phyloP scores from a whole-genome alignment of 2,797 vertebrate species.

The Sebastes miniatus region DNA sequence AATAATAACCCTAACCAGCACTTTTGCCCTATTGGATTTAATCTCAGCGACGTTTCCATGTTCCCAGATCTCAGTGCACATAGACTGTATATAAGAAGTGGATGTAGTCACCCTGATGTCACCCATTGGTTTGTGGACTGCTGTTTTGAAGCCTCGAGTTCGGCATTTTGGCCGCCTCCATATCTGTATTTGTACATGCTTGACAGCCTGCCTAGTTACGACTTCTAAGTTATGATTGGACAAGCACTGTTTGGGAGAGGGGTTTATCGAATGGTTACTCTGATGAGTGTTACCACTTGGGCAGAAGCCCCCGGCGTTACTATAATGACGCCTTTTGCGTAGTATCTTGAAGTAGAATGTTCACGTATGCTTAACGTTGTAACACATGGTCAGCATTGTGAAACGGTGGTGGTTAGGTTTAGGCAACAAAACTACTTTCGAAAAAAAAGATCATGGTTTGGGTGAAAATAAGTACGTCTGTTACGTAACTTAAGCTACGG shows the following conservation, averaged over 20 bases:
- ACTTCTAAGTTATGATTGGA: neutral
- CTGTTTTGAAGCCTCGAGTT: too few relatives aligned
- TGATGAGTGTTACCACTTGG: neutral
- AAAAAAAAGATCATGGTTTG: neutral
- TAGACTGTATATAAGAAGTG: too few relatives aligned
- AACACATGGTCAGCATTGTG: neutral
- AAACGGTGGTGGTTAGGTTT: neutral
- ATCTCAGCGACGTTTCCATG: neutral
- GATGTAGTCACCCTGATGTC: too few relatives aligned
- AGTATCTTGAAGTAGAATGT: neutral
- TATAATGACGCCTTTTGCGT: neutral
- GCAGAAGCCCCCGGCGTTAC: too few relatives aligned
- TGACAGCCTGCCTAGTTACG: neutral
- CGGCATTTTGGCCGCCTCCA: too few relatives aligned
- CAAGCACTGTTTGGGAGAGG: neutral
- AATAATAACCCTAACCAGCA: neutral
- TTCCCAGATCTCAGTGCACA: neutral
- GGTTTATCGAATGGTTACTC: neutral
- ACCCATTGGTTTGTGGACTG: accelerated
- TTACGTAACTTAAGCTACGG: too few relatives aligned
- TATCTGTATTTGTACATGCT: too few relatives aligned
- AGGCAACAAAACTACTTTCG: neutral
- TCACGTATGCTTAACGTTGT: neutral
- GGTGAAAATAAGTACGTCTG: too few relatives aligned
- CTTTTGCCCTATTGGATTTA: neutral